These are phyloP conservation scores for Nymphalis io DNA, from an alignment of 1,140 invertebrate genomes.

Conservation along the genomic window DNA sequence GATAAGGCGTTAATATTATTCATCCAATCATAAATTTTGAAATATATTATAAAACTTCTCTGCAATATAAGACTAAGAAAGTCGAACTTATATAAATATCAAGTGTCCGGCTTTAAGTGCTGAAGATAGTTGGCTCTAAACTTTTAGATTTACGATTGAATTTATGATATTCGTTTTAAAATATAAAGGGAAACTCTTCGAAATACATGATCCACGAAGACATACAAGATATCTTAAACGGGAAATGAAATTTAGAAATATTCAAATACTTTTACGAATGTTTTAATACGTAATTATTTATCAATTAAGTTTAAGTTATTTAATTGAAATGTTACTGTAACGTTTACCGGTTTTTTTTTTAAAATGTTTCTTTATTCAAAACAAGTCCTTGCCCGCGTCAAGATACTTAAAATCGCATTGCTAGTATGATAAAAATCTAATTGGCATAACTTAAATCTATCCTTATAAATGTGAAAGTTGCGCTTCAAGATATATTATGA, in stretches of 20 bases:
- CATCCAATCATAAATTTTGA: not conserved
- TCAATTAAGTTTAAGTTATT: no score
- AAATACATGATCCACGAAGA: constrained; percentile 2
- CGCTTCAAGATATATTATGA: no score
- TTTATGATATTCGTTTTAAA: constrained; percentile 22
- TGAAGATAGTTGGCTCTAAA: constrained; percentile 22
- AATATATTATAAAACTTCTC: not conserved
- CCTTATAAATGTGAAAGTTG: no score
- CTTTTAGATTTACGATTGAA: constrained; percentile 30
- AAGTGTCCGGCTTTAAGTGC: constrained; percentile 9
- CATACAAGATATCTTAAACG: not conserved
- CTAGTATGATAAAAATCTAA: no score
- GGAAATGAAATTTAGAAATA: not conserved
- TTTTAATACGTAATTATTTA: no score
- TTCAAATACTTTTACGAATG: not conserved
- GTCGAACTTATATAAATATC: constrained; percentile 22
- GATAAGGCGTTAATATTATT: no score
- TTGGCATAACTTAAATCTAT: no score
- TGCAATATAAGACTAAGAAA: constrained; percentile 10
- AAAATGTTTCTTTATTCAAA: no score
- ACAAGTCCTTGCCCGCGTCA: no score
- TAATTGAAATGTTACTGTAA: no score
- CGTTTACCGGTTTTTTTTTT: no score
- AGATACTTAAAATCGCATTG: no score
- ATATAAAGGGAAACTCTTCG: not conserved